These are phyloP conservation scores for Carduelis carduelis DNA, from an alignment of 2,797 vertebrate species.

Conservation along the genomic window DNA sequence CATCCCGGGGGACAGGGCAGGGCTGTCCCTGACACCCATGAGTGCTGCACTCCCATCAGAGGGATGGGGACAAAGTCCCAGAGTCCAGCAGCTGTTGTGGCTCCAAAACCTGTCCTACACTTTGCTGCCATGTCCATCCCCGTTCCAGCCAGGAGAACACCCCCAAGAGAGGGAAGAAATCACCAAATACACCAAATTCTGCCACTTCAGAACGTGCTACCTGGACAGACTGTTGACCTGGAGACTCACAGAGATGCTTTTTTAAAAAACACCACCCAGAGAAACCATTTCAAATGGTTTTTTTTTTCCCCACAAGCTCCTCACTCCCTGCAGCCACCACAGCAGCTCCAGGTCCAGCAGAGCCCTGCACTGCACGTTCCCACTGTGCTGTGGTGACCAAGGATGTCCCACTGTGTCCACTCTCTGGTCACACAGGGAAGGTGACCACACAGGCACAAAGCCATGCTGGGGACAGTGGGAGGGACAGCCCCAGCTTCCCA, in stretches of 20 bases:
- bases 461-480: background rate
- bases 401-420: too few relatives aligned
- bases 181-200: background rate
- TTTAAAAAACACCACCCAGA: background rate
- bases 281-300: background rate
- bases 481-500: background rate
- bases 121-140: background rate
- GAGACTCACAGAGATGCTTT: background rate
- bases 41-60: background rate
- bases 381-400: background rate
- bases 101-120: background rate
- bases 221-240: background rate
- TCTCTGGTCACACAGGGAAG: rapidly evolving
- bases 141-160: background rate
- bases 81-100: rapidly evolving
- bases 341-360: background rate
- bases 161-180: background rate
- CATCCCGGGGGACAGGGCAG: background rate
- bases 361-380: background rate
- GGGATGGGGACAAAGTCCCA: background rate
- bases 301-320: background rate
- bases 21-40: background rate
- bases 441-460: background rate
- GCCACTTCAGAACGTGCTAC: background rate
- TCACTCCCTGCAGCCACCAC: background rate